Base-by-base conservation (phyloP, 1,140 invertebrate genomes). In the Megathymus violae region DNA sequence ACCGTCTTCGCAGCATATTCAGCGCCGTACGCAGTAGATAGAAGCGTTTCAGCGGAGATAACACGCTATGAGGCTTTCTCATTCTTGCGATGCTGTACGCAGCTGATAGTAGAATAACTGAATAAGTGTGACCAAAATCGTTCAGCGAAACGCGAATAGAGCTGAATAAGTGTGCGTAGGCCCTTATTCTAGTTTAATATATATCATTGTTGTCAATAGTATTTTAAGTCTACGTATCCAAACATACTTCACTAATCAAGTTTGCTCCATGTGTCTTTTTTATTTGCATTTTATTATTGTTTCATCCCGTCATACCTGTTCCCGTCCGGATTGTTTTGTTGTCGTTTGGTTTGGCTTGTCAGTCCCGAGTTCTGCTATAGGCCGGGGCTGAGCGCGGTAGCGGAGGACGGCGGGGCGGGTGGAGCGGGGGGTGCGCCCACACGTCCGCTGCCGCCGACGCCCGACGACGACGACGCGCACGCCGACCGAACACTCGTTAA, bases 381-480 rank as follows among this genome's bases (percentile, higher is more conserved):
- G 91, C 95, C 95, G 67, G 94, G 93, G n/a, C 82, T 94, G 77
- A 91, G 92, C 74, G 92, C 92, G 74, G 92, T 86, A 84, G 85
- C 77, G 72, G 93, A 76, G 89, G 89, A 79, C 88, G 92, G 78
- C 44, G 74, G 34, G 80, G 83, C 40, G 68, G 74, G 44, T n/a
- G 16, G 43, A 25, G 94, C 54, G 95, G 96, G 64, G 95, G n/a
- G n/a, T n/a, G n/a, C n/a, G n/a, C n/a, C n/a, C 96, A 69, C 97
- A 97, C 41, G 97, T 64, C 97, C 97, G 54, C 93, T 98, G 72
- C 98, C 98, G 40, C 98, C 98, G 9, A 98, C 97, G 15, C 98
- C 98, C 13, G 97, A 97, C 80, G 96, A 97, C 83, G 96, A 97
- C 82, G 96, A 97, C 89, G 93, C 93, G 50, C 92, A 92, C 79